A percentile compares a stretch with the other conserved stretches of the same genome.
Conservation (phyloP, 1,140 invertebrate genomes). For the Drosophila oshimai region DNA sequence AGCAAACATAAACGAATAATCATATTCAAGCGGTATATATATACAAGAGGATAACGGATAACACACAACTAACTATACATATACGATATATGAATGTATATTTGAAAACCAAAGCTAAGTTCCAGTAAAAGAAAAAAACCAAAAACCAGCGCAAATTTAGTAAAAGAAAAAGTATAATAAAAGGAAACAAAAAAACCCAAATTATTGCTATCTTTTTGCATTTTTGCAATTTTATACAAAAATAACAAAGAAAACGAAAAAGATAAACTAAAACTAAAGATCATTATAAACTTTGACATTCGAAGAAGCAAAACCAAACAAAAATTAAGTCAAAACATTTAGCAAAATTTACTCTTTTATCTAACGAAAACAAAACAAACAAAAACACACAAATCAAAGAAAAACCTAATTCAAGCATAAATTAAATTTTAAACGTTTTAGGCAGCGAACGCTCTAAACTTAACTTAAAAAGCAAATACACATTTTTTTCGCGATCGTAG, state of each 20-base stretch:
- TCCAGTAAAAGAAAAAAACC: slow-evolving; percentile 47
- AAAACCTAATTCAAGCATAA: slow-evolving; percentile 60
- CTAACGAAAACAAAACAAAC: slow-evolving; percentile 47
- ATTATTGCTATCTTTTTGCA: slow-evolving; percentile 82
- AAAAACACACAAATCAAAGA: slow-evolving; percentile 20
- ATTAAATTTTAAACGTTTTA: slow-evolving; percentile 78
- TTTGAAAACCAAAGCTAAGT: slow-evolving; percentile 69
- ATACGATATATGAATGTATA: slow-evolving; percentile 50
- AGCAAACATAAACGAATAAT: slow-evolving; percentile 74
- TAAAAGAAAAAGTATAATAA: slow-evolving; percentile 63
- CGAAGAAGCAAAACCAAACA: slow-evolving; percentile 18
- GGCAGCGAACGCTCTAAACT: slow-evolving; percentile 29
- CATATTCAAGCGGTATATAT: slow-evolving; percentile 76
- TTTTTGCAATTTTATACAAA: slow-evolving; percentile 83
- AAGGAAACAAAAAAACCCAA: slow-evolving; percentile 22
- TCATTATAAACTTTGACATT: slow-evolving; percentile 36
- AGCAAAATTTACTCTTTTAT: slow-evolving; percentile 83
- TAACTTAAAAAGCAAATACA: slow-evolving; percentile 48
- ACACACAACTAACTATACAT: slow-evolving; percentile 47
- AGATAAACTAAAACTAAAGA: slow-evolving; percentile 21
- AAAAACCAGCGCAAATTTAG: slow-evolving; percentile 62
- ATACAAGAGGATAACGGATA: slow-evolving; percentile 53
- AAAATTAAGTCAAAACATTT: slow-evolving; percentile 47
- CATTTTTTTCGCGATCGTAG: slow-evolving; percentile 77
- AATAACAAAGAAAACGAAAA: slow-evolving; percentile 44